These are phyloP conservation scores for Sitobion miscanthi DNA, from an alignment of 1,140 invertebrate genomes.

Conservation along the genomic window DNA sequence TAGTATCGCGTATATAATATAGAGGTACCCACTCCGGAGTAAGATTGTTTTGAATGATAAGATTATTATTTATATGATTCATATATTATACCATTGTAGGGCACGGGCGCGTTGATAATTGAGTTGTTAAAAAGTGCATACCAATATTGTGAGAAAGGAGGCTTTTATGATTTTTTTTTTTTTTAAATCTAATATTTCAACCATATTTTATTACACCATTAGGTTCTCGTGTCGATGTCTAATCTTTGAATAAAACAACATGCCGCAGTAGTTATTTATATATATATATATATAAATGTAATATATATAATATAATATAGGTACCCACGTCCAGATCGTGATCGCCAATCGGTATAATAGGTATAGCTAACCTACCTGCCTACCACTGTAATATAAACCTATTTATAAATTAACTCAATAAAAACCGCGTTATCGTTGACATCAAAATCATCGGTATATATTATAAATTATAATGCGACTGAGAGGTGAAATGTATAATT, in stretches of 20 bases:
- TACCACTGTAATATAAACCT: constrained; percentile 3
- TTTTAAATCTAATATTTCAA: neutral
- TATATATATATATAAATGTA: neutral
- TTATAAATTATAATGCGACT: neutral
- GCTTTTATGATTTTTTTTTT: constrained; percentile 12
- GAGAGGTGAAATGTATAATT: neutral
- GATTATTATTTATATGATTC: constrained; percentile 12
- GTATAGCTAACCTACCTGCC: neutral
- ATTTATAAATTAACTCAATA: constrained; percentile 29
- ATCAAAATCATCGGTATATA: constrained; percentile 9
- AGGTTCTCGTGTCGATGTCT: constrained; percentile 35
- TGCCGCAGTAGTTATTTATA: neutral
- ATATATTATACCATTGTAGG: constrained; percentile 11
- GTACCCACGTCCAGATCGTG: neutral
- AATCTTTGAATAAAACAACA: constrained; percentile 18
- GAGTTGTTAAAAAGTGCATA: constrained; percentile 30
- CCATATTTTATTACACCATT: constrained; percentile 23
- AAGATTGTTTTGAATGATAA: neutral
- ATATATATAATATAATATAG: neutral
- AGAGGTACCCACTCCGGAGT: neutral
- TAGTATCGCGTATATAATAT: neutral
- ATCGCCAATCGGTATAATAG: neutral
- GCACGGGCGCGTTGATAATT: constrained; percentile 30
- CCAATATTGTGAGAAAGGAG: neutral
- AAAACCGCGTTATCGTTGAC: constrained; percentile 28